Evolutionary conservation across 1,140 invertebrate genomes (phyloP).

Genomic region (Drosophila busckii): DNA sequence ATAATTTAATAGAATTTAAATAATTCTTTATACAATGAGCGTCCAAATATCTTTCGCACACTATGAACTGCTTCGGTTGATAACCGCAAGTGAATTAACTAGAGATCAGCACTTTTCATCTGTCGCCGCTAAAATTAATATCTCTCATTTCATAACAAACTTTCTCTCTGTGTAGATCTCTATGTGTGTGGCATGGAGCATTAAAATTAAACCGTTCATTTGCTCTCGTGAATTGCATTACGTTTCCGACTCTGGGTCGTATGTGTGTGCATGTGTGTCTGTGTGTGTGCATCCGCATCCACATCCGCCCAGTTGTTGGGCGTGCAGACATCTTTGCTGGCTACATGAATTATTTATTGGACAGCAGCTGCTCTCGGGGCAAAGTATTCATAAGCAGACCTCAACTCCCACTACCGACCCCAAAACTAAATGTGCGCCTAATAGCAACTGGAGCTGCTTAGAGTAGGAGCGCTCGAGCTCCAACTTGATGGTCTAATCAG

Average conservation of each 20-base stretch:
- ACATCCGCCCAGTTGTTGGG: slow-evolving; percentile 31
- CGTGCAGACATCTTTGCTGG: slow-evolving; percentile 49
- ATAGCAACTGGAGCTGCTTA: slow-evolving; percentile 18
- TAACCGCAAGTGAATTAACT: no score
- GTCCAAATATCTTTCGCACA: no score
- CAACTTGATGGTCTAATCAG: slow-evolving; percentile 43
- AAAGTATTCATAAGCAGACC: slow-evolving; percentile 63
- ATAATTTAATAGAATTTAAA: no score
- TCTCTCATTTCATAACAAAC: no score
- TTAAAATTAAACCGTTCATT: slow-evolving; percentile 61
- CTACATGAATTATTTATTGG: slow-evolving; percentile 72
- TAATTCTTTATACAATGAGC: no score
- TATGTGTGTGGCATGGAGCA: no score
- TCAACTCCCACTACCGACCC: no score
- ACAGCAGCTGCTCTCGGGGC: slow-evolving; percentile 24
- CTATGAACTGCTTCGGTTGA: no score
- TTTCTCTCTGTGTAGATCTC: slow-evolving; percentile 8
- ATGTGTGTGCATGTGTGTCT: slow-evolving; percentile 7
- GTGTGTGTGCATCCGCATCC: slow-evolving; percentile 30
- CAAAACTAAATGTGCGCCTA: neutral
- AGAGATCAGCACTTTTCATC: no score
- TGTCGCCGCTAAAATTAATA: no score
- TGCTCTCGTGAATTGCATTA: slow-evolving; percentile 56
- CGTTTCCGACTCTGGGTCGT: slow-evolving; percentile 41
- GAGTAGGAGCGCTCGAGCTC: neutral